A percentile compares a stretch with the other conserved stretches of the same genome.
Evolutionary conservation across 1,140 invertebrate genomes (phyloP).

Genomic region (Brachystomella parvula): DNA sequence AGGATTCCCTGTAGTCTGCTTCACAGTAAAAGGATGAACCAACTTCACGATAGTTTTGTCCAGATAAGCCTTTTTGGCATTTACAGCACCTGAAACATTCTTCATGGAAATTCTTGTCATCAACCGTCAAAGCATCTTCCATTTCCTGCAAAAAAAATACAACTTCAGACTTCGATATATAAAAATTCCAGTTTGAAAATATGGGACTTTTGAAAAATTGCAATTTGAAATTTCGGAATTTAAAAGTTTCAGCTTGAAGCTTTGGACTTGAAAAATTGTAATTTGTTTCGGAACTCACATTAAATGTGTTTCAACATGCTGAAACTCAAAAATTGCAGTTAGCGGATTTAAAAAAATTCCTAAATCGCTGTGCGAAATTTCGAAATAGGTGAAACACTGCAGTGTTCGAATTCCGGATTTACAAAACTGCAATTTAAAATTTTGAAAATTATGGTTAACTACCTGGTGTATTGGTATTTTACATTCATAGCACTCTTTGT

Average conservation of each 20-base stretch:
- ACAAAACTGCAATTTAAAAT: not conserved
- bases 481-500: not conserved
- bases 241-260: too few relatives aligned
- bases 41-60: constrained; percentile 55
- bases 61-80: constrained; percentile 19
- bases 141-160: not conserved
- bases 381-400: not conserved
- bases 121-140: not conserved
- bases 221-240: too few relatives aligned
- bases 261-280: too few relatives aligned
- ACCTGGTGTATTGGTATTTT: constrained; percentile 5
- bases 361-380: too few relatives aligned
- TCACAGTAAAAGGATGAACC: constrained; percentile 63
- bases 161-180: too few relatives aligned
- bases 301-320: too few relatives aligned
- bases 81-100: constrained; percentile 27
- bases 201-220: too few relatives aligned
- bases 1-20: constrained; percentile 50
- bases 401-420: not conserved
- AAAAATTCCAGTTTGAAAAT: too few relatives aligned
- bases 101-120: constrained; percentile 21
- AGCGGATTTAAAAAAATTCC: too few relatives aligned
- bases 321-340: too few relatives aligned
- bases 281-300: too few relatives aligned
- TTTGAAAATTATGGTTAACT: not conserved